Evolutionary conservation across 2,797 vertebrate genomes (phyloP).

Genomic region (Acipenser oxyrinchus): DNA sequence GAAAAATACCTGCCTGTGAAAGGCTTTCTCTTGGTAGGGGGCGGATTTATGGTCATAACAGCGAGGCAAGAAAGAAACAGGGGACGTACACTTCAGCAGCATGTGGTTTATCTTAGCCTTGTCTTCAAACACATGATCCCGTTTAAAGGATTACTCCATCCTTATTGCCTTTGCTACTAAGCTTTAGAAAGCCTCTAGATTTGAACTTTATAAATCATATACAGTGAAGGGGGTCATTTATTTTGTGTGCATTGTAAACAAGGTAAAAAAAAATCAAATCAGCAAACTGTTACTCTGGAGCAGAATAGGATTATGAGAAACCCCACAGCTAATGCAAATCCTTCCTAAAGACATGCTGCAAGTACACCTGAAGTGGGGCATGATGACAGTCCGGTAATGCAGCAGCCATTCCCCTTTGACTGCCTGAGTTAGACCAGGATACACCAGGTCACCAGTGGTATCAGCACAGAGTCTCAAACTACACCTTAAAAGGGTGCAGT

Average conservation of each 20-base stretch:
- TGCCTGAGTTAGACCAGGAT: no score
- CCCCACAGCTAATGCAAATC: no score
- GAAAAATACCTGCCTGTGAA: background rate
- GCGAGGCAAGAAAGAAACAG: background rate
- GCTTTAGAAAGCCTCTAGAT: conserved; percentile 2
- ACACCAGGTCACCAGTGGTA: no score
- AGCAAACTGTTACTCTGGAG: conserved; percentile 6
- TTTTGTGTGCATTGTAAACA: conserved; percentile 11
- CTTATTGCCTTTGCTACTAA: conserved; percentile 4
- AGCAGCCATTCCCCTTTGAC: no score
- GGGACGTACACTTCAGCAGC: background rate
- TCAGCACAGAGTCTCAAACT: no score
- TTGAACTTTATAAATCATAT: background rate
- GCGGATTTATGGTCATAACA: background rate
- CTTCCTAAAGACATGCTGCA: no score
- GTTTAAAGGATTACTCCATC: conserved; percentile 1
- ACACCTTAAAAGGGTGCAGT: no score
- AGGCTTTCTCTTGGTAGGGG: background rate
- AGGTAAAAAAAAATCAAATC: conserved; percentile 4
- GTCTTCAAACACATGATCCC: conserved; percentile 7
- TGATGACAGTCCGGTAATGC: no score
- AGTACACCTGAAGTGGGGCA: no score
- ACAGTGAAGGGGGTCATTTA: background rate
- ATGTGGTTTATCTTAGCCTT: conserved; percentile 1
- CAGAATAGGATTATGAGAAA: background rate